Conservation (phyloP, 1,140 invertebrate genomes). For the Anoplophora glabripennis region DNA sequence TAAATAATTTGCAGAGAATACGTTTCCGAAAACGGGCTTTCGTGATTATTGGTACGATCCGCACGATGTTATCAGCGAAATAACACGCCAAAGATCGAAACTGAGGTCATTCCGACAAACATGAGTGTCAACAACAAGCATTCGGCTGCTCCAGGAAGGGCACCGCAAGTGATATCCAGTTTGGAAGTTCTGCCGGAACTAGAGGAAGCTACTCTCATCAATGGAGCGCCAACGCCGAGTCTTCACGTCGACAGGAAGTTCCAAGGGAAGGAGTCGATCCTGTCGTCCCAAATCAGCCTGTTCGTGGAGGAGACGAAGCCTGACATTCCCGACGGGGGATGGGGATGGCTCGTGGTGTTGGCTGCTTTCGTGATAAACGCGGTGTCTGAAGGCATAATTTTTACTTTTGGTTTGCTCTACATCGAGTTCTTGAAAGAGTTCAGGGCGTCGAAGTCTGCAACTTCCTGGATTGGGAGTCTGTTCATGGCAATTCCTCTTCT, state of each 20-base stretch:
- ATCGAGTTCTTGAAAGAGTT: conserved; percentile 86
- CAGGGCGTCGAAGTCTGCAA: conserved; percentile 74
- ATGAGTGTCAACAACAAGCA: no score
- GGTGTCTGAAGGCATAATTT: conserved; percentile 91
- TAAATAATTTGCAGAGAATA: no score
- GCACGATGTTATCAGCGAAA: no score
- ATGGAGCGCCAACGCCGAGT: no score
- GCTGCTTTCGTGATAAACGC: conserved; percentile 82
- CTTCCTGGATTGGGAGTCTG: conserved; percentile 83
- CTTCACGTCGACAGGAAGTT: neutral
- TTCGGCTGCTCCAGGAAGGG: no score
- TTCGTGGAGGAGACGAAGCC: conserved; percentile 45
- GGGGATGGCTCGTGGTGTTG: conserved; percentile 86
- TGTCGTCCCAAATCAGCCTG: conserved; percentile 22
- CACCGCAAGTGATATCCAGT: no score
- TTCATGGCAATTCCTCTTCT: conserved; percentile 86
- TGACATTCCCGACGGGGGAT: conserved; percentile 67
- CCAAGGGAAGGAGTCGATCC: conserved; percentile 26
- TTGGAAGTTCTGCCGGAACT: no score
- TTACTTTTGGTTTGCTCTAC: conserved; percentile 88
- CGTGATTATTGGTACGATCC: no score
- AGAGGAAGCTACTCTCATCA: no score
- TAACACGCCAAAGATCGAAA: no score
- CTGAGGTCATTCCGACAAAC: no score
- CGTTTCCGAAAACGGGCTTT: no score